phyloP scores from a whole-genome alignment of 2,888 invertebrate genomes.

The Lochmaea crataegi region DNA sequence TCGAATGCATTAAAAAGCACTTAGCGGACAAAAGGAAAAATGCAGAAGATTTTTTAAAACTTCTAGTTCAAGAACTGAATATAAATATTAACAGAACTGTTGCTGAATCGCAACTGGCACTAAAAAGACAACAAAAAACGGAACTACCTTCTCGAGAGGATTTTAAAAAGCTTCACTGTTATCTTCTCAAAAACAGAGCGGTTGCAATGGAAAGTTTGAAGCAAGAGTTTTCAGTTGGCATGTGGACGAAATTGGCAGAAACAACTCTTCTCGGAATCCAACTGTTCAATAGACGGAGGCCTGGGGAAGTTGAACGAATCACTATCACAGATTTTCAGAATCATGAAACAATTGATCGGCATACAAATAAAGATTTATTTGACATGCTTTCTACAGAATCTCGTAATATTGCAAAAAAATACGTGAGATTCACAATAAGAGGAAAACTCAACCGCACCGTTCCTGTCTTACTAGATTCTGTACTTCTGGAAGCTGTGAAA shows the following conservation, averaged over 20 bases:
- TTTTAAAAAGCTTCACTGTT: conserved; percentile 23
- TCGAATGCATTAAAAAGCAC: conserved; percentile 29
- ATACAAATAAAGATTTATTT: not conserved
- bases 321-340: no score
- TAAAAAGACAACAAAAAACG: conserved; percentile 12
- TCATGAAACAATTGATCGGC: no score
- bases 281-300: conserved; percentile 14
- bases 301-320: not conserved
- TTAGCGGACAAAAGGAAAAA: conserved; percentile 9
- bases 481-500: no score
- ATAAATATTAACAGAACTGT: conserved; percentile 29
- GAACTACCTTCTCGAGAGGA: conserved; percentile 19
- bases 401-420: conserved; percentile 15
- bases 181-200: no score
- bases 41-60: conserved; percentile 13
- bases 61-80: conserved; percentile 18
- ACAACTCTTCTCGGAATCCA: no score
- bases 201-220: no score
- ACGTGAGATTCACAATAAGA: conserved; percentile 15
- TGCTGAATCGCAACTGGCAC: conserved; percentile 21
- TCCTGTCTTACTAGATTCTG: not conserved
- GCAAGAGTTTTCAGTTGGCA: not conserved
- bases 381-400: not conserved
- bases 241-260: conserved; percentile 24
- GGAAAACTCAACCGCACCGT: conserved; percentile 22